Percentiles rank a stretch among this genome's conserved stretches.
Conservation (phyloP, 2,888 invertebrate genomes). For the Empis stercorea region DNA sequence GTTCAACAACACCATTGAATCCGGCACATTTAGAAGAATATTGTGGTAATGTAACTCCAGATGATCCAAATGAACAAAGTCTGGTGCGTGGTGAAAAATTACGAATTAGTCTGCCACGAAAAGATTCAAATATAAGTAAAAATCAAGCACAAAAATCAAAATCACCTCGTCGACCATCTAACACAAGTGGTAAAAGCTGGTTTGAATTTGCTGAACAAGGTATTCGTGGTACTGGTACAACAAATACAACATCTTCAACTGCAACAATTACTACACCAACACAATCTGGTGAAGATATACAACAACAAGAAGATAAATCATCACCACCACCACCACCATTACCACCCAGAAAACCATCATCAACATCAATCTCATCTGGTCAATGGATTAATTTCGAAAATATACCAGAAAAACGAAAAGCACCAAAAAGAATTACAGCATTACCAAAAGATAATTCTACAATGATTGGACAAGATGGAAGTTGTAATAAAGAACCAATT, state of each 20-base stretch:
- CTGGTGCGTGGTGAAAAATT: conserved; percentile 44
- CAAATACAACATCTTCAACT: conserved; percentile 23
- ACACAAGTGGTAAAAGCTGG: conserved; percentile 40
- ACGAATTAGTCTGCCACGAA: conserved; percentile 55
- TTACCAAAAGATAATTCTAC: conserved; percentile 43
- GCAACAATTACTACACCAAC: neutral
- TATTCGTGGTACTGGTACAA: conserved; percentile 32
- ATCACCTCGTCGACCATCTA: conserved; percentile 41
- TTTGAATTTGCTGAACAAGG: conserved; percentile 52
- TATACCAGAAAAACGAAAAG: conserved; percentile 68
- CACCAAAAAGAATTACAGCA: conserved; percentile 71
- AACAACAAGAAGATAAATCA: conserved; percentile 17
- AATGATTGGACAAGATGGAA: conserved; percentile 15
- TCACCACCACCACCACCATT: conserved; percentile 39
- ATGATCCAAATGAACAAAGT: conserved; percentile 18
- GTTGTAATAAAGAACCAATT: conserved; percentile 30
- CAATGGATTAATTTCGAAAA: conserved; percentile 83
- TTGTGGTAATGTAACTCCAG: conserved; percentile 37
- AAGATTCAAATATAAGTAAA: conserved; percentile 36
- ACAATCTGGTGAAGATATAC: neutral
- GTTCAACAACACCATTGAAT: conserved; percentile 59
- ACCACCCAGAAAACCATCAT: conserved; percentile 25
- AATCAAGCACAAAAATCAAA: conserved; percentile 32
- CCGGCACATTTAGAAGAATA: conserved; percentile 60
- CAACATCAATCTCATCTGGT: conserved; percentile 19